Base-by-base conservation (phyloP, 1,140 invertebrate species). In the Drosophila arawakana region DNA sequence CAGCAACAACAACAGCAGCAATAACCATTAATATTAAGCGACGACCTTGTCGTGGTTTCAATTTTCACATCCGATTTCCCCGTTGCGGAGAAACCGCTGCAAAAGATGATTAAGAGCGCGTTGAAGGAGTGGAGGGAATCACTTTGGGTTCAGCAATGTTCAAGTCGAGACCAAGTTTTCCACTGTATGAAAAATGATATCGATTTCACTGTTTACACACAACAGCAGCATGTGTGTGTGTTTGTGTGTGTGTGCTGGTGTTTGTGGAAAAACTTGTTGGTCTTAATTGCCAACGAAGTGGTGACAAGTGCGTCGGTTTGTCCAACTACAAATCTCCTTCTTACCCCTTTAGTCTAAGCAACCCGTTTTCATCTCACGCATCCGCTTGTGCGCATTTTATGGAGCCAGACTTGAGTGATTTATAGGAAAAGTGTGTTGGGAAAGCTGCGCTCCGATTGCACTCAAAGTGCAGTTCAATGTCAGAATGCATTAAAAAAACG, bases 401-500 rank as follows among this genome's bases (percentile, higher is more conserved):
- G 44, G 52, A 69, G 73, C 59, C 71, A n/a, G 47, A 57, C 50
- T 77, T 74, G 43, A 61, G 72, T 88, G 82, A 86, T 86, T 88
- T 88, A 86, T 86, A 69, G 68, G 62, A 71, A 66, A 77, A 81
- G 80, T 60, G 76, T 86, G 82, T 82, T 61, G 80, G 76, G 82
- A 78, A 86, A 88, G 70, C 67, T 77, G 2, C 54, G 15, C 34
- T 30, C 18, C 15, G 21, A 55, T 54, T 50, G 55, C 18, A 62
- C 54, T 13, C 70, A 37, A 49, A 70, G 41, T 74, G 60, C 59
- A 58, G 44, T 75, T 60, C 70, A 78, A 76, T 77, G 72, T 66
- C 73, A 60, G n/a, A 55, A 55, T 68, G 63, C 65, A 73, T 59
- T 73, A 67, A 55, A 67, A 30, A 25, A 1, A 52, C 18, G 11